Conservation (phyloP, 2,113 vertebrate genomes). For the Aviceda subcristata region DNA sequence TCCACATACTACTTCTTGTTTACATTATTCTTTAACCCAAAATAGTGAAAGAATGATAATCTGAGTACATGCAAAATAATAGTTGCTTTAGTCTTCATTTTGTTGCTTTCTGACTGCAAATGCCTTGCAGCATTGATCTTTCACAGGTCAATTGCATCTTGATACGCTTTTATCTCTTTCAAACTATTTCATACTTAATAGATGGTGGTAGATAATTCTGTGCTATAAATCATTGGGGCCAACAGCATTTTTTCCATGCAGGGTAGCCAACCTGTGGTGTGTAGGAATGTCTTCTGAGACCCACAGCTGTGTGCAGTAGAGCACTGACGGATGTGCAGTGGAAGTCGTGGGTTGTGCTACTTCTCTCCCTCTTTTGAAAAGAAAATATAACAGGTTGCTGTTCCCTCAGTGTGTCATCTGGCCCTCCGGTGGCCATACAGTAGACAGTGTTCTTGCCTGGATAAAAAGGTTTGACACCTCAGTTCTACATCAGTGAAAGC, state of each 20-base stretch:
- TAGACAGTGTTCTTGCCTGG: not conserved
- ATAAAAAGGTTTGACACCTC: not conserved
- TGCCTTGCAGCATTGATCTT: not conserved
- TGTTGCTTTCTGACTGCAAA: not conserved
- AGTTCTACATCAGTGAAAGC: not conserved
- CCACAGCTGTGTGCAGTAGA: not conserved
- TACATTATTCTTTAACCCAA: not conserved
- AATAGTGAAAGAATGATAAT: not conserved
- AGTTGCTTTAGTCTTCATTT: not conserved
- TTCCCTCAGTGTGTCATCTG: not conserved
- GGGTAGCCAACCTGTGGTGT: not conserved
- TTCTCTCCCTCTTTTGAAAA: not conserved
- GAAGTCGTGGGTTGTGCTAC: not conserved
- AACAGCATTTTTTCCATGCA: not conserved
- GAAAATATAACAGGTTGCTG: not conserved
- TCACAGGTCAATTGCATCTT: not conserved
- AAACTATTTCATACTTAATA: not conserved
- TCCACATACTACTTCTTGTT: not conserved
- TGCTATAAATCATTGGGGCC: not conserved
- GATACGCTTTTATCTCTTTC: not conserved
- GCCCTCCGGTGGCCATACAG: not conserved
- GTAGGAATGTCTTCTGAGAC: not conserved
- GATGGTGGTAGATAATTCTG: not conserved
- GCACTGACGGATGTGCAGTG: not conserved
- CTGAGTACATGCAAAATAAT: not conserved